Conservation (phyloP, 2,113 vertebrate genomes). For the Alces alces region DNA sequence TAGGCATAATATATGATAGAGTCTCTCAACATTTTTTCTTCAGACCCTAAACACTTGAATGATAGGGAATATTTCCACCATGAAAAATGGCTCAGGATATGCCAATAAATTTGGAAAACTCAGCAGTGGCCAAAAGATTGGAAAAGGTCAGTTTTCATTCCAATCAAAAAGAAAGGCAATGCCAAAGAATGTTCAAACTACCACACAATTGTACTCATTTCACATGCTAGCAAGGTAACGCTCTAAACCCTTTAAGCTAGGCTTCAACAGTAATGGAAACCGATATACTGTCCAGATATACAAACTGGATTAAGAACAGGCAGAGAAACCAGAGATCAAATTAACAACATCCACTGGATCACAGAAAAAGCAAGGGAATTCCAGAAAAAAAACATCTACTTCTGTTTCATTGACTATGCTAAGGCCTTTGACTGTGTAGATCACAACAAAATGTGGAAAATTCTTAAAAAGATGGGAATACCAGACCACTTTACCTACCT, state of each 20-base stretch:
- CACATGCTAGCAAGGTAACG: neutral
- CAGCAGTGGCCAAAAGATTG: neutral
- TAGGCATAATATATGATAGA: neutral
- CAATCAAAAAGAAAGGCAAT: neutral
- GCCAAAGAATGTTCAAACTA: neutral
- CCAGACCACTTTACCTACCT: neutral
- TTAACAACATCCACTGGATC: neutral
- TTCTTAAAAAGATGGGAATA: neutral
- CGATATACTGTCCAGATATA: neutral
- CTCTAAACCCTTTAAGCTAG: neutral
- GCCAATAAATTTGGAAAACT: neutral
- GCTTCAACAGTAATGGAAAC: neutral
- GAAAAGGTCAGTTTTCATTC: neutral
- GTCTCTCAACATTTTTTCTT: neutral
- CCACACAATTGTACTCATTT: accelerated
- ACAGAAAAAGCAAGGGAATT: neutral
- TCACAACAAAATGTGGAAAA: neutral
- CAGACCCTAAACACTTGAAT: neutral
- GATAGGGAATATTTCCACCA: neutral
- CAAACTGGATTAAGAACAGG: neutral
- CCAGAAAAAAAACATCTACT: neutral
- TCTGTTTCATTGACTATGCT: neutral
- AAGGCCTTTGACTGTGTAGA: neutral
- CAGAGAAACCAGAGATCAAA: neutral
- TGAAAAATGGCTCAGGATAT: neutral